Evolutionary conservation across 2,113 vertebrate species (phyloP).

Genomic region (Meriones unguiculatus): DNA sequence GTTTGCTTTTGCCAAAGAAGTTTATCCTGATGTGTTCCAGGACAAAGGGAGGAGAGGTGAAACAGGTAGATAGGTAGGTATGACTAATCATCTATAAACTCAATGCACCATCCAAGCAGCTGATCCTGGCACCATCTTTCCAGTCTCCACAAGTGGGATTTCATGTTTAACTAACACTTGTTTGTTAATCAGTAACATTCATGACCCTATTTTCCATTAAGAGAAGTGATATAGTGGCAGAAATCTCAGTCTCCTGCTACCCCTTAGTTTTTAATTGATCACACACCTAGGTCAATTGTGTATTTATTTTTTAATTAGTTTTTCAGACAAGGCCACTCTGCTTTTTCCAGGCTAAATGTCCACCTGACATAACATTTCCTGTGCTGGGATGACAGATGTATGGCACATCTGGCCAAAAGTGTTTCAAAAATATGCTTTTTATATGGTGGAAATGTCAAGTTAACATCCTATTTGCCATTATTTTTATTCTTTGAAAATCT

Average conservation of each 20-base stretch:
- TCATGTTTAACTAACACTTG: not conserved
- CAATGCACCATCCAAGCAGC: not conserved
- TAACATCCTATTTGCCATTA: no score
- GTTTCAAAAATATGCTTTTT: not conserved
- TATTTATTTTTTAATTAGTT: slow-evolving; percentile 14
- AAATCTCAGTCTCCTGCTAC: not conserved
- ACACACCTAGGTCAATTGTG: not conserved
- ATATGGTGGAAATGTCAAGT: not conserved
- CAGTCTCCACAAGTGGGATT: accelerated
- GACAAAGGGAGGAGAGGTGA: not conserved
- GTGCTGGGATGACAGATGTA: not conserved
- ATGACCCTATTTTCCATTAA: not conserved
- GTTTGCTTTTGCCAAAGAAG: not conserved
- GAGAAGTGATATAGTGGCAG: not conserved
- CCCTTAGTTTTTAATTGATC: not conserved
- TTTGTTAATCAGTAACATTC: not conserved
- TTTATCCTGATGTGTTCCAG: no score
- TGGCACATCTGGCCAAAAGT: not conserved
- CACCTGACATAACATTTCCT: not conserved
- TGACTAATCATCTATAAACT: not conserved
- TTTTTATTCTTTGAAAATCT: no score
- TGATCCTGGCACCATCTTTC: not conserved
- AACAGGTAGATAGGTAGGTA: not conserved
- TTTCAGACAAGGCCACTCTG: not conserved
- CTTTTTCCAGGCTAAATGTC: not conserved